Evolutionary conservation across 2,888 invertebrate genomes (phyloP).

Genomic region (Protophormia terraenovae): DNA sequence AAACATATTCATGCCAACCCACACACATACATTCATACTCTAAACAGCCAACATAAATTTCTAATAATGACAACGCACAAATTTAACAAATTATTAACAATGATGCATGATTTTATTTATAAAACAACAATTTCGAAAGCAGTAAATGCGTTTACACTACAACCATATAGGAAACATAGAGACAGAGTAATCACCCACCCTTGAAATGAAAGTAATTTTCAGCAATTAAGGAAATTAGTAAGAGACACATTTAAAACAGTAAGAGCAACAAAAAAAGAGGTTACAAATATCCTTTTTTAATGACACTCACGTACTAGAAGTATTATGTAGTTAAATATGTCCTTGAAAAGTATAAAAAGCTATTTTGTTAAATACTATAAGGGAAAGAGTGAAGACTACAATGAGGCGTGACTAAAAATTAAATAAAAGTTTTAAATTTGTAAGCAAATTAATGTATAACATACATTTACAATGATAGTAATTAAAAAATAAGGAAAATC

Average conservation of each 20-base stretch:
- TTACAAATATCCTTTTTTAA: background rate
- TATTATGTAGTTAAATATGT: background rate
- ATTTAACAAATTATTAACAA: background rate
- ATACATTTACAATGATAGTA: background rate
- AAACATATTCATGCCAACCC: background rate
- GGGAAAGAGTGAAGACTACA: background rate
- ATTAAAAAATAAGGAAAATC: background rate
- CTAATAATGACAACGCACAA: slow-evolving; percentile 10
- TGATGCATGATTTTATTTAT: background rate
- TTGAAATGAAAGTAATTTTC: background rate
- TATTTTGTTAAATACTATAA: background rate
- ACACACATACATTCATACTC: background rate
- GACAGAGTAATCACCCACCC: background rate
- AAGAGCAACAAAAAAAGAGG: background rate
- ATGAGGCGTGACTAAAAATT: background rate
- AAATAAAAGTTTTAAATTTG: background rate
- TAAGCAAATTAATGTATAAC: background rate
- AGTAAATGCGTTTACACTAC: too few species aligned
- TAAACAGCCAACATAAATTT: background rate
- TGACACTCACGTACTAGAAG: background rate
- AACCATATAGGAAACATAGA: too few species aligned
- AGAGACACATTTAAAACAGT: background rate
- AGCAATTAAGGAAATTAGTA: background rate
- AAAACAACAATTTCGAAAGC: background rate
- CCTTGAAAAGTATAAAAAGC: background rate